Evolutionary conservation across 2,888 invertebrate genomes (phyloP), one percentile per base, ranked within the genome.

Genomic region (Perizoma affinitatum): DNA sequence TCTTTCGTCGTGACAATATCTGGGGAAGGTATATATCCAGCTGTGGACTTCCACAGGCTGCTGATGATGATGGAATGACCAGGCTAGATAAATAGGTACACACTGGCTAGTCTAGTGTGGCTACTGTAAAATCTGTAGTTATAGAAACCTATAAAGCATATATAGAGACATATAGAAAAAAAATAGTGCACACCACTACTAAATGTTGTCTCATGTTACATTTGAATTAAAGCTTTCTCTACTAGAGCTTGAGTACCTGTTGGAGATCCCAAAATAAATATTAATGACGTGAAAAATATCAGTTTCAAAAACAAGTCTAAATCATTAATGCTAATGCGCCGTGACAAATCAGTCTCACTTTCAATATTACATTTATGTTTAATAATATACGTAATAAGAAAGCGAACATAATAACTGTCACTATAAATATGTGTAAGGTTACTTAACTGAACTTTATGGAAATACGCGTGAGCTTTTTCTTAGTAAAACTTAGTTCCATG

Each of bases 341-440:
- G 70, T 73, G 78, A 79, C 76, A 76, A 69, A 71, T 71, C 71
- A 71, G 70, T 79, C 72, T 83, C 79, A 76, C 82, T 84, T 83
- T 82, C 82, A 65, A 74, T 76, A 65, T 70, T 67, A 68, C 62
- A 61, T 69, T 69, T 76, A 63, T 66, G 66, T 68, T 63, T 57
- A 60, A 56, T 62, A 40, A 56, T 33, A 51, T 36, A 59, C 54
- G 55, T 54, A 46, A 54, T 54, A 36, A 38, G 54, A 51, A 48
- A 43, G 38, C 7, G 33, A 47, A 11, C 50, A 34, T 43, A 44
- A 54, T 46, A 59, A 41, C 45, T 50, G 54, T 58, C 53, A 35
- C 44, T 38, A 49, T 44, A 59, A 54, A 58, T 43, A 46, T 54
- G 47, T 34, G 10, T 34, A 35, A 54, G 9, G 35, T 54, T 54